These are phyloP conservation scores for Myotis yumanensis DNA, from an alignment of 2,113 vertebrate species.

Conservation along the genomic window DNA sequence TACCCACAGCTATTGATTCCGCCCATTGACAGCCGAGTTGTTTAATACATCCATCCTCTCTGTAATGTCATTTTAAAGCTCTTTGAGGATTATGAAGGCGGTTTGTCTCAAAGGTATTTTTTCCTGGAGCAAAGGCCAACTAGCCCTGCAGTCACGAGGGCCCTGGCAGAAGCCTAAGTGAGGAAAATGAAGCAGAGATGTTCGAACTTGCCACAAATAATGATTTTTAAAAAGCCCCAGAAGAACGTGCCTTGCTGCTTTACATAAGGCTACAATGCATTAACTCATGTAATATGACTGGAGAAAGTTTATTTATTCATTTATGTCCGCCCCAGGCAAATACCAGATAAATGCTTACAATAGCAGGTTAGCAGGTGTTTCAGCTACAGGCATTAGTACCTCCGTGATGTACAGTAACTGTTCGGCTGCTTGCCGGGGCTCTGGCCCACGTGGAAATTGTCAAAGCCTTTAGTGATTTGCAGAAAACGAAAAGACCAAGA, in stretches of 20 bases:
- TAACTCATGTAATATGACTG: slow-evolving; percentile 65
- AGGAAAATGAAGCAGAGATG: slow-evolving; percentile 49
- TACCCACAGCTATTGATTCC: slow-evolving; percentile 65
- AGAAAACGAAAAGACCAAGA: background rate
- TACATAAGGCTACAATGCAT: slow-evolving; percentile 63
- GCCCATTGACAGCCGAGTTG: slow-evolving; percentile 55
- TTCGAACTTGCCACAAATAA: slow-evolving; percentile 73
- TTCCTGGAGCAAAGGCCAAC: slow-evolving; percentile 62
- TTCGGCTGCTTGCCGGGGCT: background rate
- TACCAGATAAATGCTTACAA: slow-evolving; percentile 68
- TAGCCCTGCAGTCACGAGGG: background rate
- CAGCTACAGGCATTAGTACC: slow-evolving; percentile 33
- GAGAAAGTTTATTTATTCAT: slow-evolving; percentile 75
- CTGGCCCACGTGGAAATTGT: slow-evolving; percentile 43
- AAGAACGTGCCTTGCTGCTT: slow-evolving; percentile 66
- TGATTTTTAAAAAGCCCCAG: slow-evolving; percentile 72
- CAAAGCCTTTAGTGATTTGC: slow-evolving; percentile 35
- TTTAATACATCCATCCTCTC: slow-evolving; percentile 63
- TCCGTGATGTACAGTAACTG: slow-evolving; percentile 53
- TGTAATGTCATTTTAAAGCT: slow-evolving; percentile 53
- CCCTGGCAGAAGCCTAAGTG: slow-evolving; percentile 33
- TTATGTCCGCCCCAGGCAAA: slow-evolving; percentile 76
- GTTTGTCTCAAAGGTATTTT: slow-evolving; percentile 63
- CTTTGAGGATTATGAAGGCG: slow-evolving; percentile 58
- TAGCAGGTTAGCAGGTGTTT: slow-evolving; percentile 64